phyloP scores from a whole-genome alignment of 2,888 invertebrate genomes.

The Epinotia nisella region DNA sequence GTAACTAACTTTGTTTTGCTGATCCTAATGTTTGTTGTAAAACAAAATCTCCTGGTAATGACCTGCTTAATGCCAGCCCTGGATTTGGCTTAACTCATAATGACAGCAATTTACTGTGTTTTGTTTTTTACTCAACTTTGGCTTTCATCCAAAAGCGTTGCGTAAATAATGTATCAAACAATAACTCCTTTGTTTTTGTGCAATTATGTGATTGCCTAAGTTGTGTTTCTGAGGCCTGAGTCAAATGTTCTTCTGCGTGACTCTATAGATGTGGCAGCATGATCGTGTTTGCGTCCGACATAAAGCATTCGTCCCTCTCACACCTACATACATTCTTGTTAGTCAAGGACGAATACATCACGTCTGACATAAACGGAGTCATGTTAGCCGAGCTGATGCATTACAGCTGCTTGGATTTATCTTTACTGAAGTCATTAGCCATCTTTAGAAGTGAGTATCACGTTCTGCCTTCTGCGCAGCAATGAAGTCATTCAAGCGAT shows the following conservation, averaged over 20 bases:
- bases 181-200: slow-evolving; percentile 29
- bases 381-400: no score
- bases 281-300: no score
- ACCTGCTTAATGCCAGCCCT: slow-evolving; percentile 45
- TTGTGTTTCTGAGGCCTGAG: neutral
- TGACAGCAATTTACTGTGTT: slow-evolving; percentile 50
- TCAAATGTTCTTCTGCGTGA: neutral
- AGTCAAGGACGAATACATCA: neutral
- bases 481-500: no score
- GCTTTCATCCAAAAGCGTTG: slow-evolving; percentile 56
- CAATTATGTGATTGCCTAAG: slow-evolving; percentile 31
- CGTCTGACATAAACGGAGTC: no score
- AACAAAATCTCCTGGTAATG: slow-evolving; percentile 26
- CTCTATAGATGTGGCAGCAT: no score
- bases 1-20: slow-evolving; percentile 4
- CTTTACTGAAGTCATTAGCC: no score
- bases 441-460: no score
- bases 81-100: slow-evolving; percentile 52
- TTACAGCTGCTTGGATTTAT: no score
- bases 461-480: no score
- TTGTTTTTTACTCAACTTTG: slow-evolving; percentile 55
- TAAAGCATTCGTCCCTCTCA: no score
- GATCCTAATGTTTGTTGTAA: slow-evolving; percentile 11
- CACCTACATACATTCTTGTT: neutral
- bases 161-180: slow-evolving; percentile 50